Conservation (phyloP, 2,797 vertebrate species). For the Xiphorhynchus erythropygius region DNA sequence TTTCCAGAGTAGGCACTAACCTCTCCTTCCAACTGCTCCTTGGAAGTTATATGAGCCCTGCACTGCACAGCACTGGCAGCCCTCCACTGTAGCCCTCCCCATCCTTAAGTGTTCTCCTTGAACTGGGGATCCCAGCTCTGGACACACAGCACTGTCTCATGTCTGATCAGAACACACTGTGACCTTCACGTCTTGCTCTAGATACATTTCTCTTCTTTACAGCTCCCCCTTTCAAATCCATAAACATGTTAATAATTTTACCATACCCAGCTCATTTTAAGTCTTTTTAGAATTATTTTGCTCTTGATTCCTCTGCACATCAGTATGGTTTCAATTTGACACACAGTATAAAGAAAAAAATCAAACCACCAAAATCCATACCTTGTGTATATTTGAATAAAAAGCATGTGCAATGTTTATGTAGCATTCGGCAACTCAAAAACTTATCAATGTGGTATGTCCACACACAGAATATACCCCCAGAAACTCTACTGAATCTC, state of each 20-base stretch:
- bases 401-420: background rate
- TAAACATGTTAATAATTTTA: fast-evolving
- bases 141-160: background rate
- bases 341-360: background rate
- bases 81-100: background rate
- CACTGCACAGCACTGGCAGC: background rate
- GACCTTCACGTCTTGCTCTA: background rate
- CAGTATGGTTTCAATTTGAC: background rate
- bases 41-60: fast-evolving
- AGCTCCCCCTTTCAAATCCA: background rate
- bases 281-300: background rate
- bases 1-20: background rate
- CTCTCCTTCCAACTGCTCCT: background rate
- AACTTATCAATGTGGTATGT: background rate
- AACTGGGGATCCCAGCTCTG: background rate
- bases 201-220: fast-evolving
- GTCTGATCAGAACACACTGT: background rate
- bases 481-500: background rate
- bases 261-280: background rate
- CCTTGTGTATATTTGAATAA: background rate
- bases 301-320: background rate
- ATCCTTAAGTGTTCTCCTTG: background rate
- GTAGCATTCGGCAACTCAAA: background rate
- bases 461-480: background rate
- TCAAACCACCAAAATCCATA: background rate